These are phyloP conservation scores for Invenusta paracnida DNA, from an alignment of 2,888 invertebrate species.

Conservation along the genomic window DNA sequence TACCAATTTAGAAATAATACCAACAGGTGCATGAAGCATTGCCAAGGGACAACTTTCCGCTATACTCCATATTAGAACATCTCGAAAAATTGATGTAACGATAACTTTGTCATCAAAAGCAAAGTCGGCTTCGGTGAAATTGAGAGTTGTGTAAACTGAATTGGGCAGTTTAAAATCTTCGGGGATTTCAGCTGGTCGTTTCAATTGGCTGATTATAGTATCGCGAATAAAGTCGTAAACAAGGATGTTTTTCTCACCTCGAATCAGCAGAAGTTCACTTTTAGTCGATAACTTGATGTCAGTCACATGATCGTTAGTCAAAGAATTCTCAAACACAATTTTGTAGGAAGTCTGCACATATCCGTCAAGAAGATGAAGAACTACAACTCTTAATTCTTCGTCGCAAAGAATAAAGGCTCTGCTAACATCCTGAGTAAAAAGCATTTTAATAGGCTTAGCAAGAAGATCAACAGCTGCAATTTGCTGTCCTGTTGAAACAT, in stretches of 20 bases:
- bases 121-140: conserved; percentile 54
- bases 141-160: conserved; percentile 48
- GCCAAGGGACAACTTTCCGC: conserved; percentile 49
- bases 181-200: conserved; percentile 53
- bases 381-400: conserved; percentile 50
- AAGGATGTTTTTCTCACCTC: conserved; percentile 50
- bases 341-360: conserved; percentile 54
- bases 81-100: conserved; percentile 55
- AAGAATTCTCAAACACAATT: conserved; percentile 45
- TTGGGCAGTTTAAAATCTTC: conserved; percentile 56
- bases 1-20: conserved; percentile 52
- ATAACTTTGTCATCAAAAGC: conserved; percentile 54
- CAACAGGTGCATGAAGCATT: conserved; percentile 55
- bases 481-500: conserved; percentile 37
- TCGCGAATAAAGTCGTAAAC: conserved; percentile 53
- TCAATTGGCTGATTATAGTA: conserved; percentile 50
- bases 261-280: conserved; percentile 50
- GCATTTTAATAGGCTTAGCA: conserved; percentile 49
- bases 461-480: conserved; percentile 42
- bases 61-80: conserved; percentile 56
- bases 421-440: conserved; percentile 51
- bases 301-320: conserved; percentile 46
- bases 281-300: conserved; percentile 50
- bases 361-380: conserved; percentile 52
- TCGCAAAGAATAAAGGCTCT: conserved; percentile 52